Conservation (phyloP, 2,797 vertebrate genomes). For the Hydrocynus forskahlii region DNA sequence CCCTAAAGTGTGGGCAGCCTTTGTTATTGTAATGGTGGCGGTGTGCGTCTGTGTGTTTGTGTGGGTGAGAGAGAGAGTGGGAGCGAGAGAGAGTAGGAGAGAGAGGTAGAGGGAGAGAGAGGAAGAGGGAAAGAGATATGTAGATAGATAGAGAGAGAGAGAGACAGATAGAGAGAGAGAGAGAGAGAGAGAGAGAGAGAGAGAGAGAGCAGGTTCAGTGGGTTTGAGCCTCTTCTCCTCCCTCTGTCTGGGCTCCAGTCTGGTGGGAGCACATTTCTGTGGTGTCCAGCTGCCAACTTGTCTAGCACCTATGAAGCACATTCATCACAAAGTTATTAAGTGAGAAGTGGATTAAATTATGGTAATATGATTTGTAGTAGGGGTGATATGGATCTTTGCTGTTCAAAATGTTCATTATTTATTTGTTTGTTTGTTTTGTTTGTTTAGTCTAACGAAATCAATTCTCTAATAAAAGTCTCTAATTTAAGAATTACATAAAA, state of each 20-base stretch:
- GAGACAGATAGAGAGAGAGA: too few relatives aligned
- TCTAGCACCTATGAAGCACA: conserved; percentile 11
- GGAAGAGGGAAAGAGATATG: too few relatives aligned
- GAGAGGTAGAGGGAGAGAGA: too few relatives aligned
- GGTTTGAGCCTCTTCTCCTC: conserved; percentile 24
- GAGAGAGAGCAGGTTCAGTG: conserved; percentile 29
- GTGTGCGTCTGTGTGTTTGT: conserved; percentile 35
- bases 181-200: background rate
- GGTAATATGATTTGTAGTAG: too few relatives aligned
- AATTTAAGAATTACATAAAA: too few relatives aligned
- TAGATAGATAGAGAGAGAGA: too few relatives aligned
- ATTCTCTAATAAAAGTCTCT: background rate
- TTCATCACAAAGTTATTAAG: conserved; percentile 12
- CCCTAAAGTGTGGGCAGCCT: conserved; percentile 66
- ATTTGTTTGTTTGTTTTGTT: background rate
- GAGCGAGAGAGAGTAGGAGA: too few relatives aligned
- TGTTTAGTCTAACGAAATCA: background rate
- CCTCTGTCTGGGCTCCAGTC: conserved; percentile 13
- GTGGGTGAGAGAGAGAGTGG: conserved; percentile 2
- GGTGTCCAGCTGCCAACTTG: conserved; percentile 17
- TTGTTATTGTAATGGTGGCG: conserved; percentile 64
- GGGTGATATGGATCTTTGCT: too few relatives aligned
- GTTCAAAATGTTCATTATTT: too few relatives aligned
- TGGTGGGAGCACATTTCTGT: conserved; percentile 9
- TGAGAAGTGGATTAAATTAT: background rate